Conservation (phyloP, 2,888 invertebrate genomes). For the Brachylomia viminalis region DNA sequence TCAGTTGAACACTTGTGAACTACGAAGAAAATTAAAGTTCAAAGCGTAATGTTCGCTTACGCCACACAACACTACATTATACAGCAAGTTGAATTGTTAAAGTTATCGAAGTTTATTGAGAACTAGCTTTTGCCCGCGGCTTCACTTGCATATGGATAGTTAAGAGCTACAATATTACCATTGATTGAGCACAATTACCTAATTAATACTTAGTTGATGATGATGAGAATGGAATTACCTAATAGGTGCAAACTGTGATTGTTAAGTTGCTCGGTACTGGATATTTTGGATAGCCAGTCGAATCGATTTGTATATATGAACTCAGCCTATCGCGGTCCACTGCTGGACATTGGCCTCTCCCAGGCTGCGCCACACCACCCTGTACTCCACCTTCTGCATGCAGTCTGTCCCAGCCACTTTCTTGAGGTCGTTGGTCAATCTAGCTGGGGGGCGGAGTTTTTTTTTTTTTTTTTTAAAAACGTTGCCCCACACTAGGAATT, state of each 20-base stretch:
- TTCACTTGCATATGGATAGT: neutral
- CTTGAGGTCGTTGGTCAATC: too few species aligned
- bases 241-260: neutral
- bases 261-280: neutral
- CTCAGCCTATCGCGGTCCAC: too few species aligned
- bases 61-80: neutral
- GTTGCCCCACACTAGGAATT: too few species aligned
- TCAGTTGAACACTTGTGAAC: conserved; percentile 6
- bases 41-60: neutral
- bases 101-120: conserved; percentile 19
- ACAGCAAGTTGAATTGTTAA: conserved; percentile 5
- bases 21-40: conserved; percentile 28
- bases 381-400: too few species aligned
- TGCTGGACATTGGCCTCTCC: too few species aligned
- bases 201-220: neutral
- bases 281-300: neutral
- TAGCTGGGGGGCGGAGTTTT: too few species aligned
- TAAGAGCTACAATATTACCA: neutral
- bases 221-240: neutral
- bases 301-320: neutral
- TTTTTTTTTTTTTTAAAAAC: too few species aligned
- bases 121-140: neutral
- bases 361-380: too few species aligned
- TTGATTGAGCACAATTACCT: neutral
- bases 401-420: too few species aligned